Percentiles rank a stretch among this genome's conserved stretches.
phyloP scores from a whole-genome alignment of 2,113 vertebrate species.

The Percina caprodes region DNA sequence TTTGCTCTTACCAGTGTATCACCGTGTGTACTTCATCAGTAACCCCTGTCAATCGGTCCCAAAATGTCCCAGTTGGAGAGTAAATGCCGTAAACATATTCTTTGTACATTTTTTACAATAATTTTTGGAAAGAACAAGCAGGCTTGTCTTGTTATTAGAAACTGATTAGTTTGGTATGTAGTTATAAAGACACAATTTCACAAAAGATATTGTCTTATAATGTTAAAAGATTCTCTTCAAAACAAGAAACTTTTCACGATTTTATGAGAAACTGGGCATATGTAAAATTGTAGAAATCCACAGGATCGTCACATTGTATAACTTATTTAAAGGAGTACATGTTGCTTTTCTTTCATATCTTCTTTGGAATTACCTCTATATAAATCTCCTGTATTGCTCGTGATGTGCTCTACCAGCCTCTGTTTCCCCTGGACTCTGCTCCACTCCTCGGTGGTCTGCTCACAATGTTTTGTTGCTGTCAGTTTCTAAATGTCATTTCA shows the following conservation, averaged over 20 bases:
- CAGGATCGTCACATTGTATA: not conserved
- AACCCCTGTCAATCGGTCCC: no score
- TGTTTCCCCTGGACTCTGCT: constrained; percentile 35
- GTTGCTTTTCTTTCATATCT: not conserved
- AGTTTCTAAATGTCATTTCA: constrained; percentile 21
- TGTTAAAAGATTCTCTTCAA: not conserved
- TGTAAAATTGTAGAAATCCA: not conserved
- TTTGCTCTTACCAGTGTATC: no score
- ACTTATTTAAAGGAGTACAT: not conserved
- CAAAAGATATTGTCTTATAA: not conserved
- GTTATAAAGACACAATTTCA: not conserved
- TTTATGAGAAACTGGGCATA: no score
- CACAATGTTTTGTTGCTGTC: not conserved
- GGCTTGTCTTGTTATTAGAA: not conserved
- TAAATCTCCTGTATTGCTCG: not conserved
- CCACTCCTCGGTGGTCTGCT: constrained; percentile 6
- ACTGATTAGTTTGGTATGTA: not conserved
- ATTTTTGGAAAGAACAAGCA: not conserved
- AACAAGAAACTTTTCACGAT: not conserved
- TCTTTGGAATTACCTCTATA: not conserved
- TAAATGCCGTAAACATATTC: no score
- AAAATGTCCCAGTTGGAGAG: no score
- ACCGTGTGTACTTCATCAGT: no score
- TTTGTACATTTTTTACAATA: no score
- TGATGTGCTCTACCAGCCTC: not conserved